Conservation (phyloP, 1,140 invertebrate species). For the Popillia japonica region DNA sequence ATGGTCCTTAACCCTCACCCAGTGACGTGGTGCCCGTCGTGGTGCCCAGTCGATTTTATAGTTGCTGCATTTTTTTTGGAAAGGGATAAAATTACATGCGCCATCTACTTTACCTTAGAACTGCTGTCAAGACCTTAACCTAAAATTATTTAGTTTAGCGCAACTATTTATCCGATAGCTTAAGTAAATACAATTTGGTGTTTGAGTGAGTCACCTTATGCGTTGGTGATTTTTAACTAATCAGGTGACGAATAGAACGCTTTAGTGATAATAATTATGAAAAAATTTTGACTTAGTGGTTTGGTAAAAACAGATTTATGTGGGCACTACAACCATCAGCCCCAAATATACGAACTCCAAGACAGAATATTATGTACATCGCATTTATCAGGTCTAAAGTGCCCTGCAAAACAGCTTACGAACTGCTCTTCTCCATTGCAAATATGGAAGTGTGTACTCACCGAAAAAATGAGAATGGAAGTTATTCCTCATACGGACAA, state of each 20-base stretch:
- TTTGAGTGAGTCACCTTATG: too few species aligned
- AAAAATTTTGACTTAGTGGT: too few species aligned
- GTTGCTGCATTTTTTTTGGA: not conserved
- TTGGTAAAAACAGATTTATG: slow-evolving; percentile 25
- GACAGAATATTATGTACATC: not conserved
- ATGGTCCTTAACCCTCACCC: not conserved
- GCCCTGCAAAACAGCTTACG: not conserved
- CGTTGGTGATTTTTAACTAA: too few species aligned
- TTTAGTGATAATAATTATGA: too few species aligned
- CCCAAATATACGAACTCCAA: too few species aligned
- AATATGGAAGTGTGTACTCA: slow-evolving; percentile 6
- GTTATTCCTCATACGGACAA: not conserved
- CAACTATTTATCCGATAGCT: too few species aligned
- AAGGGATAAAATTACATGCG: not conserved
- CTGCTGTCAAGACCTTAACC: not conserved
- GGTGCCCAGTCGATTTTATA: not conserved
- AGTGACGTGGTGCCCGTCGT: not conserved
- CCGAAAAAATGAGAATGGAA: not conserved
- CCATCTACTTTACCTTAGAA: too few species aligned
- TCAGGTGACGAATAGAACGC: too few species aligned
- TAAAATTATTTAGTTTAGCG: too few species aligned
- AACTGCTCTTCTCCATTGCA: not conserved
- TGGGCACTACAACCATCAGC: not conserved
- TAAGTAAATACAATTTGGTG: too few species aligned
- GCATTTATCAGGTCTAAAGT: not conserved